Base-by-base conservation (phyloP, 2,113 vertebrate genomes). In the Sinocyclocheilus anophthalmus region DNA sequence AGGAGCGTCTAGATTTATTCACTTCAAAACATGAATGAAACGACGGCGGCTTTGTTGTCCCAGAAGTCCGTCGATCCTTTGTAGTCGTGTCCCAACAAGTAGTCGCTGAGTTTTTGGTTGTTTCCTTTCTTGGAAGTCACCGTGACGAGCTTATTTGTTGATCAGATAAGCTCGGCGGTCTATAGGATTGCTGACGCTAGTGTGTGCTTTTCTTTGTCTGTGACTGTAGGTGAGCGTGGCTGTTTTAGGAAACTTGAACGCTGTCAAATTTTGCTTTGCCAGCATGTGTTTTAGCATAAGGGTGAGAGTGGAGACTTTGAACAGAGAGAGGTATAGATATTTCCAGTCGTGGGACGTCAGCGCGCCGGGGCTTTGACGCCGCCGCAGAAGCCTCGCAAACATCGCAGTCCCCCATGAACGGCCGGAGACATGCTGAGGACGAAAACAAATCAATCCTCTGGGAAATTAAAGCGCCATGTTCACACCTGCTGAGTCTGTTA, bases 241-340 rank as follows among this genome's bases (percentile, higher is more conserved):
- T 65, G 75, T 76, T 48, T 20, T 78, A 57, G 50, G 76, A 45
- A 53, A 61, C 18, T 3, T 72, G 5, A 22, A 61, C 24, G 61
- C 33, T 22, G 59, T 39, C n/a, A 18, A 11, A 26, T 30, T 53
- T 26, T 73, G 81, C 72, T 88, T 65, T 69, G 24, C 33, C 84
- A 69, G 57, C 55, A 30, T 30, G 37, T 30, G 5, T 80, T 84
- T 18, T 87, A 70, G 50, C 84, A 55, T 72, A 70, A 55, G 84
- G 83, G 76, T 86, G 57, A 81, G 61, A 63, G 65, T 48, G 76
- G 83, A 70, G 69, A 87, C 84, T 86, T 87, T 84, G 53, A 42
- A 87, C 70, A 76, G 83, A 65, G 79, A 86, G 86, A 77, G 85
- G 75, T 20, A 57, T 57, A 67, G 48, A 88, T 81, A 2, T 55